These are phyloP conservation scores for Odontomyia ornata DNA, from an alignment of 2,888 invertebrate genomes.

Conservation along the genomic window DNA sequence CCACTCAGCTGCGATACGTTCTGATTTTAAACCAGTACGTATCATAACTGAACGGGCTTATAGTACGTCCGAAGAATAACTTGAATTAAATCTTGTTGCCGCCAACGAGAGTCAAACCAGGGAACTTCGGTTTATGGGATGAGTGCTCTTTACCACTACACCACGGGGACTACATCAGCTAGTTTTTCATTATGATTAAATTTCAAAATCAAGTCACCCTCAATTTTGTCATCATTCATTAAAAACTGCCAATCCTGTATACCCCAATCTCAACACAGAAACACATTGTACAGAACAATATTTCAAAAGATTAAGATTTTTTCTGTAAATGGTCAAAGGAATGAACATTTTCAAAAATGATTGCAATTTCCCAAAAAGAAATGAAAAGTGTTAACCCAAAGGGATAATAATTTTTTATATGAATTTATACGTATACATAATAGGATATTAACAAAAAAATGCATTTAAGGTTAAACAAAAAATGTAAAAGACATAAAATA, in stretches of 20 bases:
- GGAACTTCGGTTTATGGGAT: no score
- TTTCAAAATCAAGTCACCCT: no score
- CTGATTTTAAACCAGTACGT: no score
- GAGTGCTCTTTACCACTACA: no score
- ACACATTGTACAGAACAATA: constrained; percentile 4
- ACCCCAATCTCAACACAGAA: neutral
- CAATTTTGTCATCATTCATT: no score
- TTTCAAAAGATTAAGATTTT: neutral
- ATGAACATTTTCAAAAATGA: constrained; percentile 9
- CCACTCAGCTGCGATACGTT: no score
- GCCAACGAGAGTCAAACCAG: no score
- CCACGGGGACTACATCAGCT: no score
- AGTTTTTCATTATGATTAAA: no score
- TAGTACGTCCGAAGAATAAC: no score
- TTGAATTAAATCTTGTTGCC: no score
- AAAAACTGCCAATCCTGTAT: neutral
- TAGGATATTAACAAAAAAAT: constrained; percentile 22
- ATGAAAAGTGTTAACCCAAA: constrained; percentile 49
- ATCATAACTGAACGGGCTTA: no score
- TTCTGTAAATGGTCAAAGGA: neutral
- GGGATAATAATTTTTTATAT: constrained; percentile 52
- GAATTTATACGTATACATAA: constrained; percentile 50
- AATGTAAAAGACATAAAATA: neutral
- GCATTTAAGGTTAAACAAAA: constrained; percentile 16
- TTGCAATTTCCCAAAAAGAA: constrained; percentile 32